Evolutionary conservation across 64 coral and sea anemone genomes (phyloP).

Genomic region (Trachythela sp.): DNA sequence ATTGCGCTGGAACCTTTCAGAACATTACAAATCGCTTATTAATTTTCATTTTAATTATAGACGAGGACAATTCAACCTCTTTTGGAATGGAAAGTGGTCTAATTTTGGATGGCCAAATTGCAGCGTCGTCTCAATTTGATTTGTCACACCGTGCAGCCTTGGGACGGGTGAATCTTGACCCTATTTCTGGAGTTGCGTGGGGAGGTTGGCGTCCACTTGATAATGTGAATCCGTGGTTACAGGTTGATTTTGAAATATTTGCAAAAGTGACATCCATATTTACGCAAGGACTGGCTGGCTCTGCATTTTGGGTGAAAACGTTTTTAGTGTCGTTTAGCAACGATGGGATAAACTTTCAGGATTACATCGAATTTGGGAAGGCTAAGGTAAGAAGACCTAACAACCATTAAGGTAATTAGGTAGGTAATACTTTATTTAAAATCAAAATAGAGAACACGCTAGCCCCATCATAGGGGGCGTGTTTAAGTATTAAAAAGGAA

Average conservation of each 20-base stretch:
- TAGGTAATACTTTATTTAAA: no score
- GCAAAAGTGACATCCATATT: slow-evolving; percentile 31
- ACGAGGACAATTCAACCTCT: no score
- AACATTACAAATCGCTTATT: slow-evolving; percentile 20
- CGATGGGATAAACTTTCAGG: slow-evolving; percentile 29
- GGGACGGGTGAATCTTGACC: background rate
- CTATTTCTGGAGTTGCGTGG: background rate
- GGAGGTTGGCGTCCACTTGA: background rate
- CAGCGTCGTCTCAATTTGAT: background rate
- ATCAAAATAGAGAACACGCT: no score
- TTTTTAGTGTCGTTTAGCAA: slow-evolving; percentile 43
- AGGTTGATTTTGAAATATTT: slow-evolving; percentile 40
- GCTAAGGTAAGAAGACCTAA: background rate
- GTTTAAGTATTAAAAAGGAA: no score
- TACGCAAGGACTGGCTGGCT: slow-evolving; percentile 47
- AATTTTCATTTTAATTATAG: background rate
- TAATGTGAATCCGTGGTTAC: slow-evolving; percentile 51
- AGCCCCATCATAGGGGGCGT: no score
- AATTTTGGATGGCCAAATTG: background rate
- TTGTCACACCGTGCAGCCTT: background rate
- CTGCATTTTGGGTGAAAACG: slow-evolving; percentile 52
- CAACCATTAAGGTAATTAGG: no score
- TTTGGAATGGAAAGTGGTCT: background rate
- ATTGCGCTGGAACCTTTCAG: slow-evolving; percentile 19
- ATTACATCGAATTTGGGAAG: no score